Conservation (phyloP, 1,140 invertebrate genomes). For the Cydia splendana region DNA sequence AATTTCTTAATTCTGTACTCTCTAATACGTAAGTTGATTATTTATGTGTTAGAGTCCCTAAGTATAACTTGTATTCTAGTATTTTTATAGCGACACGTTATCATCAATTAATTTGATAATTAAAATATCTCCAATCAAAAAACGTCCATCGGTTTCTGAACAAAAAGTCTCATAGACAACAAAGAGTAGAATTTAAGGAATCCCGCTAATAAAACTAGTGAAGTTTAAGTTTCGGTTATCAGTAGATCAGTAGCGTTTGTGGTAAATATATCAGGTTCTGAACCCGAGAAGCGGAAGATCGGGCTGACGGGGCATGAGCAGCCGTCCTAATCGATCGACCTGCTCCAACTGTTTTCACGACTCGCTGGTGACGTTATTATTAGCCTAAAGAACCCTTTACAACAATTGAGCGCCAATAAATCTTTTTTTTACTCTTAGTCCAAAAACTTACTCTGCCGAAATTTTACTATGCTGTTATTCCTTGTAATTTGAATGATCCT, state of each 20-base stretch:
- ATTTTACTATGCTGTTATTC: too few species aligned
- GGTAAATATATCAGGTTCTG: constrained; percentile 70
- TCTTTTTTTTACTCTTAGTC: too few species aligned
- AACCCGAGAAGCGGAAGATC: constrained; percentile 57
- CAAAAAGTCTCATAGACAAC: constrained; percentile 4
- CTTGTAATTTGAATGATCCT: too few species aligned
- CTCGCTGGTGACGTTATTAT: constrained; percentile 52
- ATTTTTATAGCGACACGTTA: too few species aligned
- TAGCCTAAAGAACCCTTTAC: constrained; percentile 21
- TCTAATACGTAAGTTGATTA: too few species aligned
- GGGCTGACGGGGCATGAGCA: constrained; percentile 69
- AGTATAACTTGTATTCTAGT: too few species aligned
- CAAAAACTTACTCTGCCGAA: too few species aligned
- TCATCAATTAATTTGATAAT: neutral
- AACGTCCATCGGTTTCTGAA: neutral
- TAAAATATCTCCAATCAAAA: neutral
- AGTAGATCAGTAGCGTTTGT: constrained; percentile 61
- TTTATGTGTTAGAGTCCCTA: too few species aligned
- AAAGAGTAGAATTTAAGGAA: constrained; percentile 29
- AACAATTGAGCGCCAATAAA: neutral
- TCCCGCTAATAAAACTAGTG: constrained; percentile 29
- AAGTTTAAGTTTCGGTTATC: constrained; percentile 49
- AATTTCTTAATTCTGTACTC: too few species aligned
- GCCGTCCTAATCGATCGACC: constrained; percentile 66
- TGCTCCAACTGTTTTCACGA: constrained; percentile 60